phyloP scores from a whole-genome alignment of 2,888 invertebrate species.

The Limulus polyphemus region DNA sequence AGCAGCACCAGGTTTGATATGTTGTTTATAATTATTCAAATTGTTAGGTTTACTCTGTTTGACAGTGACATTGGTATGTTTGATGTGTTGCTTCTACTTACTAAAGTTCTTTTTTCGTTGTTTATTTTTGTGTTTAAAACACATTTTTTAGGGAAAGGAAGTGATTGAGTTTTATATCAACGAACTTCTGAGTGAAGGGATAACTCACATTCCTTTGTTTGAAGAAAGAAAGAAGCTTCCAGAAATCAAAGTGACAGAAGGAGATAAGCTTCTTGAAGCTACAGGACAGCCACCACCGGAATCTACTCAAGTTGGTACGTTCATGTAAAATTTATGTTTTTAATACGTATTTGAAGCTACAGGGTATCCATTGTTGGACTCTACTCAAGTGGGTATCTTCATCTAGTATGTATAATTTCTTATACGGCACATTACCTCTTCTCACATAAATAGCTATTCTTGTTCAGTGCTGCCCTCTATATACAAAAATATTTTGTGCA shows the following conservation, averaged over 20 bases:
- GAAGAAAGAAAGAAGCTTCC: constrained; percentile 10
- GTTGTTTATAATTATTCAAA: not conserved
- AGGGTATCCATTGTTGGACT: too few species aligned
- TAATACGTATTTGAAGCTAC: too few species aligned
- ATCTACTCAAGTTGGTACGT: too few species aligned
- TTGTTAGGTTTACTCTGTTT: constrained; percentile 2
- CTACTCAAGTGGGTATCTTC: too few species aligned
- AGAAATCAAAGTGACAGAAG: constrained; percentile 13
- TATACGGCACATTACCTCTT: too few species aligned
- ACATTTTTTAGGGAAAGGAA: constrained; percentile 62
- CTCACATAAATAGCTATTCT: too few species aligned
- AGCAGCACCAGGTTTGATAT: too few species aligned
- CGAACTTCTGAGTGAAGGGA: constrained; percentile 60
- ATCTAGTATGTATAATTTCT: too few species aligned
- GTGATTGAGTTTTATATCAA: constrained; percentile 79
- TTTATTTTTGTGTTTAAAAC: not conserved
- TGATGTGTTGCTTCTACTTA: not conserved
- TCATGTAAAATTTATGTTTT: too few species aligned
- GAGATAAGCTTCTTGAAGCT: not conserved
- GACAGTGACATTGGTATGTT: not conserved
- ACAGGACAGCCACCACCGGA: too few species aligned
- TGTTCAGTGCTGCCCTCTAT: too few species aligned
- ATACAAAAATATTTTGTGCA: too few species aligned
- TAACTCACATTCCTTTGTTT: constrained; percentile 44
- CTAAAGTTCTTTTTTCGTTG: not conserved